Percentiles rank a stretch among this genome's conserved stretches.
These are phyloP conservation scores for Equus quagga DNA, from an alignment of 2,113 vertebrate genomes.

Conservation along the genomic window DNA sequence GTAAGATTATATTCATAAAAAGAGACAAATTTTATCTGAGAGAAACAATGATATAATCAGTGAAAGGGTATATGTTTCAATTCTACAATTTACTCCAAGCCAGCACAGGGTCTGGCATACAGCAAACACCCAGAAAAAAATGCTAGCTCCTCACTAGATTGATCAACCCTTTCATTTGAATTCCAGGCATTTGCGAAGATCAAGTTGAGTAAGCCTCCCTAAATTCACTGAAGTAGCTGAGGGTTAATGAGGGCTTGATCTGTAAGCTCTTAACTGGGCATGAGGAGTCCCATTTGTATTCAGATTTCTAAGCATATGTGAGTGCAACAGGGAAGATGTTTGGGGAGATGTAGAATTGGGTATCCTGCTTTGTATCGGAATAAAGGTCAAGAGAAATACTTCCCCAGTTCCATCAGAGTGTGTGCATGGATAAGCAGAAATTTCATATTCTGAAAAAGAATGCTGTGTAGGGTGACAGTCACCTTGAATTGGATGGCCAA, in stretches of 20 bases:
- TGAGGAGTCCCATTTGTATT: neutral
- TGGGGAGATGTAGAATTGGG: neutral
- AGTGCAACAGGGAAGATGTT: neutral
- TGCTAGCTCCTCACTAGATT: neutral
- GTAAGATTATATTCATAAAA: neutral
- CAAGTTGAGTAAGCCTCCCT: neutral
- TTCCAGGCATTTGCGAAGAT: neutral
- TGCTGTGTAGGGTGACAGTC: neutral
- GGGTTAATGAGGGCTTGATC: neutral
- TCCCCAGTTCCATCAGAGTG: neutral
- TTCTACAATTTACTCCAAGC: neutral
- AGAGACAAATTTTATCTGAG: neutral
- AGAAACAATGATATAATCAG: slow-evolving; percentile 35
- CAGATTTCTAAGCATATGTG: neutral
- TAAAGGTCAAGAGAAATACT: neutral
- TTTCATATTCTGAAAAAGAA: neutral
- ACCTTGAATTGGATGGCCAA: neutral
- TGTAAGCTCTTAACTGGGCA: neutral
- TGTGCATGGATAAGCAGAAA: neutral
- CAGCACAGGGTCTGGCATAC: neutral
- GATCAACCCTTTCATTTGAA: neutral
- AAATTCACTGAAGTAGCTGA: neutral
- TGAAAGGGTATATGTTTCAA: neutral
- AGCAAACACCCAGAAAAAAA: neutral
- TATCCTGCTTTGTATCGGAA: neutral